These are phyloP conservation scores for Aphodius granarius DNA, from an alignment of 2,888 invertebrate genomes.

Conservation along the genomic window DNA sequence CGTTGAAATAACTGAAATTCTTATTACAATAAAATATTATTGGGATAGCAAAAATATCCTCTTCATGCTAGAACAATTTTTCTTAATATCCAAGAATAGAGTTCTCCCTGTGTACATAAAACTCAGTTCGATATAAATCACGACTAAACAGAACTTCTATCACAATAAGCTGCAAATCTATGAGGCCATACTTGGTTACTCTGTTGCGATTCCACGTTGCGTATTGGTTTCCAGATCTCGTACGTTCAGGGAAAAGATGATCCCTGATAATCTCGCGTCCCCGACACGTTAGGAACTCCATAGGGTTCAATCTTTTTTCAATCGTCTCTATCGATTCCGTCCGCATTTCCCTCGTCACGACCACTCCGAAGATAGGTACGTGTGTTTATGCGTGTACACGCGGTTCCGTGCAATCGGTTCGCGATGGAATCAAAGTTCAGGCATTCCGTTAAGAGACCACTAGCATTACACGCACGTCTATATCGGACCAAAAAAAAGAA, in stretches of 20 bases:
- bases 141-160: too few species aligned
- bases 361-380: conserved; percentile 5
- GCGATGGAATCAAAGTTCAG: conserved; percentile 26
- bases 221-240: background rate
- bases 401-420: conserved; percentile 18
- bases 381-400: conserved; percentile 21
- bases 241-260: background rate
- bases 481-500: conserved; percentile 18
- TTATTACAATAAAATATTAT: too few species aligned
- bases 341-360: conserved; percentile 15
- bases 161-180: too few species aligned
- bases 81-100: too few species aligned
- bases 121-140: too few species aligned
- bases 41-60: too few species aligned
- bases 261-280: background rate
- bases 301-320: background rate
- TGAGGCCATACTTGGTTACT: too few species aligned
- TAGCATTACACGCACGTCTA: conserved; percentile 17
- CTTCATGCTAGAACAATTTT: too few species aligned
- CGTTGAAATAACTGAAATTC: too few species aligned
- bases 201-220: too few species aligned
- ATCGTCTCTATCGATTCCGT: background rate
- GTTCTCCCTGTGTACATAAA: too few species aligned
- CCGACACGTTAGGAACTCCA: background rate
- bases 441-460: conserved; percentile 22